phyloP scores from a whole-genome alignment of 2,888 invertebrate genomes.

The Rhaphigaster nebulosa region DNA sequence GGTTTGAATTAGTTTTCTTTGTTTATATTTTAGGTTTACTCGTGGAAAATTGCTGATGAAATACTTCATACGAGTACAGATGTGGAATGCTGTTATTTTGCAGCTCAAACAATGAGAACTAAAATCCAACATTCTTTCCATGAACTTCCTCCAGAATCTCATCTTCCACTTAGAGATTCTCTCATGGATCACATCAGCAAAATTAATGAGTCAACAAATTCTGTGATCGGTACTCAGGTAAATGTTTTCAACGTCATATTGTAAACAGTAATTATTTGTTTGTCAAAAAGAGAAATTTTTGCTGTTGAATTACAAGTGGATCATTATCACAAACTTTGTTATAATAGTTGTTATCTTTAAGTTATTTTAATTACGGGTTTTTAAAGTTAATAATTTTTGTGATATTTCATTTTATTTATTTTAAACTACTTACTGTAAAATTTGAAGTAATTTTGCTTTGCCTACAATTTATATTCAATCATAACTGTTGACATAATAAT shows the following conservation, averaged over 20 bases:
- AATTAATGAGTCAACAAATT: conserved; percentile 83
- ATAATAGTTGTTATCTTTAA: too few relatives aligned
- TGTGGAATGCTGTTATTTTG: conserved; percentile 95
- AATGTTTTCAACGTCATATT: conserved; percentile 16
- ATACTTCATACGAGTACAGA: conserved; percentile 85
- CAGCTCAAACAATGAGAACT: conserved; percentile 97
- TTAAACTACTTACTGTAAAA: too few relatives aligned
- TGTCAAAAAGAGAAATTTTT: not conserved
- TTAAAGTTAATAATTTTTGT: too few relatives aligned
- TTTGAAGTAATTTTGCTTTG: too few relatives aligned
- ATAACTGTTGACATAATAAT: too few relatives aligned
- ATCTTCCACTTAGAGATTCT: conserved; percentile 90
- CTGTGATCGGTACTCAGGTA: conserved; percentile 88
- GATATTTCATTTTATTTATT: too few relatives aligned
- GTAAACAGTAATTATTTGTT: not conserved
- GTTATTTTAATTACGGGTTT: too few relatives aligned
- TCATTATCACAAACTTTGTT: too few relatives aligned
- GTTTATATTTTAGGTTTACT: conserved; percentile 82
- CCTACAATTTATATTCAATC: too few relatives aligned
- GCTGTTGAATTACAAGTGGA: not conserved
- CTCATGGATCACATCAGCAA: conserved; percentile 88
- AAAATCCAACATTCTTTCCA: conserved; percentile 94
- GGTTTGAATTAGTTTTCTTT: not conserved
- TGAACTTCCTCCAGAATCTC: conserved; percentile 88
- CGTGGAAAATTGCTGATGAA: conserved; percentile 97